These are phyloP conservation scores for Patella caerulea DNA, from an alignment of 2,888 invertebrate species.

Conservation along the genomic window DNA sequence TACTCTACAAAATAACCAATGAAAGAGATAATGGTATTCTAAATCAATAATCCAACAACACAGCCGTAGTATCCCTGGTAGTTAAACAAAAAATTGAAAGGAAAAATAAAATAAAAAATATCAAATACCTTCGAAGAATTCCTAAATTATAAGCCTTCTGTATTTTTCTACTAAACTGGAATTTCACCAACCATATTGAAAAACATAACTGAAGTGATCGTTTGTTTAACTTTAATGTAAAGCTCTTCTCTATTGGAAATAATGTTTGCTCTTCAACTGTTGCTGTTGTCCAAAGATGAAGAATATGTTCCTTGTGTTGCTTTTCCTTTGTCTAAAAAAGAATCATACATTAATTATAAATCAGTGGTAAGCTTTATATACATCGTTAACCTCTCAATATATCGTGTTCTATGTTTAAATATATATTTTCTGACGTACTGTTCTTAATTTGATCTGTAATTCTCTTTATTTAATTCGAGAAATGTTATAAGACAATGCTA, in stretches of 20 bases:
- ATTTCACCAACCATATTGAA: constrained; percentile 44
- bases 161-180: constrained; percentile 31
- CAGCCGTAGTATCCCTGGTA: too few relatives aligned
- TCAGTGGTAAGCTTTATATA: not conserved
- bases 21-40: constrained; percentile 18
- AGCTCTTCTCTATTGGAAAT: constrained; percentile 47
- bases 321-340: constrained; percentile 47
- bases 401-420: too few relatives aligned
- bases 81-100: too few relatives aligned
- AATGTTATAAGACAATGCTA: not conserved
- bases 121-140: constrained; percentile 42
- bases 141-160: constrained; percentile 43
- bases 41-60: constrained; percentile 14
- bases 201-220: constrained; percentile 45
- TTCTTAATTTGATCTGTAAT: too few relatives aligned
- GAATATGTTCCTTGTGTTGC: constrained; percentile 47
- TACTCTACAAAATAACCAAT: constrained; percentile 19
- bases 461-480: too few relatives aligned
- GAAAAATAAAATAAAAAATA: not conserved
- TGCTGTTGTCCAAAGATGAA: constrained; percentile 56
- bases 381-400: too few relatives aligned
- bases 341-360: not conserved
- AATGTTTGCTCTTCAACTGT: constrained; percentile 52
- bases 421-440: too few relatives aligned
- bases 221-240: constrained; percentile 42